Percentiles rank a stretch among this genome's conserved stretches.
Evolutionary conservation across 2,113 vertebrate species (phyloP).

Genomic region (Pseudopodoces humilis): DNA sequence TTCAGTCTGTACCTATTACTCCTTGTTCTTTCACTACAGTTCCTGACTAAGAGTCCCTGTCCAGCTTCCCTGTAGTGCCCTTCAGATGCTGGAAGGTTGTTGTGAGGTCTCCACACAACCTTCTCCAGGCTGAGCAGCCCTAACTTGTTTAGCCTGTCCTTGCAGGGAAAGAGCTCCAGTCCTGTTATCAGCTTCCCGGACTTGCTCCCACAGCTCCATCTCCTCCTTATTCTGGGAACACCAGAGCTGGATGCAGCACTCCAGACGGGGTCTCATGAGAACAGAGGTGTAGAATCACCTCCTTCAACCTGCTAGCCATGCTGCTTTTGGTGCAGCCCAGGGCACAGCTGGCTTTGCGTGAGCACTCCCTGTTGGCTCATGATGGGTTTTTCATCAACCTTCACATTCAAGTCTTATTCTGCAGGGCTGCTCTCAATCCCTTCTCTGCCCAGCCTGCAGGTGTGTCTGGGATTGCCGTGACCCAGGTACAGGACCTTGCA

Average conservation of each 20-base stretch:
- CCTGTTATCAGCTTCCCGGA: not conserved
- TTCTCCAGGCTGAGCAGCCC: not conserved
- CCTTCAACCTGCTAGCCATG: not conserved
- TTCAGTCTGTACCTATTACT: not conserved
- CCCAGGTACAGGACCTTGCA: not conserved
- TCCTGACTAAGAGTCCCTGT: not conserved
- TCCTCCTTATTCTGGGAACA: not conserved
- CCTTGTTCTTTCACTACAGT: not conserved
- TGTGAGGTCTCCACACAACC: not conserved
- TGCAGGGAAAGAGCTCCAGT: not conserved
- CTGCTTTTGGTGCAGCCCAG: not conserved
- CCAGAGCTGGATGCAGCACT: not conserved
- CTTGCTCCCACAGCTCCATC: not conserved
- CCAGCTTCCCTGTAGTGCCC: not conserved
- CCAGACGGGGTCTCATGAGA: not conserved
- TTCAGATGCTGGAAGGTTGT: not conserved
- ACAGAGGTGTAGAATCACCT: not conserved
- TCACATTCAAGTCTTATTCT: not conserved
- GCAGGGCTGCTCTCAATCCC: not conserved
- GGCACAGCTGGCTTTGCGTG: not conserved
- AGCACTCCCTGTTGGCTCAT: rapidly evolving
- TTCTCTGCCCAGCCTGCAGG: not conserved
- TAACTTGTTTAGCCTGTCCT: not conserved
- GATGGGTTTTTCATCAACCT: not conserved
- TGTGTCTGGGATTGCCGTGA: not conserved